Base-by-base conservation (phyloP, 2,888 invertebrate genomes). In the Amphiduros pacificus region DNA sequence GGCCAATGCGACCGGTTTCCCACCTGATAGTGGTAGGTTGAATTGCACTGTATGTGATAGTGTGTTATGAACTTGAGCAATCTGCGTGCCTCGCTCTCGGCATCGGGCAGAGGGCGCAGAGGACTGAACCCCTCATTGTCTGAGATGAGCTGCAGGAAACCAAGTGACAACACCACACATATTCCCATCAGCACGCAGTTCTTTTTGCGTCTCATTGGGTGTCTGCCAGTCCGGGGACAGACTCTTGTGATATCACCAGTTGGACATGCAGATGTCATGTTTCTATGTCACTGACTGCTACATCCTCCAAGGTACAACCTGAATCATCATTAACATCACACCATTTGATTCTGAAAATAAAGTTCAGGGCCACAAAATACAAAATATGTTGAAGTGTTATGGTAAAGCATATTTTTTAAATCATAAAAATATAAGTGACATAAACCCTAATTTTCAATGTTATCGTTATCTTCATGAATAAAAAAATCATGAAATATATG, bases 21-120 rank as follows among this genome's bases (percentile, higher is more conserved):
- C 27, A 73, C 69, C 49, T 71, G 72, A n/a, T n/a, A n/a, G n/a
- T n/a, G n/a, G 22, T 74, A 29, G 5, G 78, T 75, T 41, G 36
- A 64, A 55, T 78, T 78, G 65, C 78, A 78, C 65, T 75, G 76
- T 56, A 72, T 73, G 48, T 78, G 75, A 55, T 76, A 74, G 22
- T 74, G 69, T 1, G 75, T 74, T 48, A 78, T 73, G 60, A 78
- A 77, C 56, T 73, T 73, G n/a, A 78, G 68, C 55, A 78, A 64
- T 41, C 78, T 61, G 32, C 67, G 68, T 1, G 77, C 77, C 58
- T 79, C 79, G 62, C 72, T 75, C 36, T 74, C 68, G 2, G 77
- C 77, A 70, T 74, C 74, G 14, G 74, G 65, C 50, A 79, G 65
- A 27, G 75, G 75, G 59, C 73, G 72, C 11, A 79, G 67, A 11